Evolutionary conservation across 2,888 invertebrate species (phyloP), one percentile per base, ranked within the genome.

Genomic region (Noctua janthe): DNA sequence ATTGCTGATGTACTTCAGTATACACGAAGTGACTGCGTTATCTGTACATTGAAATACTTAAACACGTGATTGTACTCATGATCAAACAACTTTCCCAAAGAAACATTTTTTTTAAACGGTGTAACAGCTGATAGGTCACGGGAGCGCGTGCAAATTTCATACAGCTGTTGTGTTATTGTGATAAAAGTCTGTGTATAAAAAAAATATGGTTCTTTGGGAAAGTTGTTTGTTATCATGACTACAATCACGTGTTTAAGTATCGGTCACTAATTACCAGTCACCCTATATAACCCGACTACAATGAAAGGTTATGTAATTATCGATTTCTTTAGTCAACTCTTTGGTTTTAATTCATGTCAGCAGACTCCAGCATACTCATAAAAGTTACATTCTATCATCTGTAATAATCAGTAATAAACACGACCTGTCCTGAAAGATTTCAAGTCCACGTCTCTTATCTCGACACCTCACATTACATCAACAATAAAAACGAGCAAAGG

Each of bases 401-500:
- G n/a, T 15, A 67, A 43, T 67, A 67, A 43, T 43, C 39, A 43
- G 13, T 10, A 43, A 47, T n/a, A 15, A 64, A 69, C 51, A 56
- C 23, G 72, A 35, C 49, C n/a, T 7, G 29, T 49, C 20, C 62
- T 35, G 17, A 54, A 35, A 54, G 49, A n/a, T 47, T 62, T 54
- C 1, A 71, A 76, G 62, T 64, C 76, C 59, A 49, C 54, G 70
- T 35, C 39, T 56, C 39, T 74, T 70, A 82, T 80, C 84, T 76
- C 62, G 66, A 39, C 54, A 59, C 17, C 78, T 86, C 78, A 39
- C 47, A 43, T 87, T 80, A 69, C 85, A 75, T 81, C 71, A 83
- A 62, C 71, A 83, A 72, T 79, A 82, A 71, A 78, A 66, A 39
- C 39, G 66, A 71, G 86, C 84, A 88, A 86, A 80, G 76, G 62